Percentiles rank a stretch among this genome's conserved stretches.
Evolutionary conservation across 2,888 invertebrate species (phyloP).

Genomic region (Trissolcus japonicus): DNA sequence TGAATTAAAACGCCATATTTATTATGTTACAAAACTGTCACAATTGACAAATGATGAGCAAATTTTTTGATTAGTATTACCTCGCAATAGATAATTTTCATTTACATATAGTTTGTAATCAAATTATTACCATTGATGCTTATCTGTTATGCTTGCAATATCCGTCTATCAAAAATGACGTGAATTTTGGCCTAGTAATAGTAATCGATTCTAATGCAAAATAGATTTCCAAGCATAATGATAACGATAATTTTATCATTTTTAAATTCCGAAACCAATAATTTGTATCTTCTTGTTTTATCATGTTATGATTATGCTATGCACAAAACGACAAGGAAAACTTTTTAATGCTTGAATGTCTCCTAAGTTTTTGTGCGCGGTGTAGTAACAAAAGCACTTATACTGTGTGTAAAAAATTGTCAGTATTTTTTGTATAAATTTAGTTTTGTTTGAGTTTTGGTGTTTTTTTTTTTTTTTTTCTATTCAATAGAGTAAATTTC

Average conservation of each 20-base stretch:
- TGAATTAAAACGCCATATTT: too few species aligned
- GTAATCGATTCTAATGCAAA: background rate
- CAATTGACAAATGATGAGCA: slow-evolving; percentile 22
- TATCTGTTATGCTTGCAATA: slow-evolving; percentile 4
- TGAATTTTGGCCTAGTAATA: background rate
- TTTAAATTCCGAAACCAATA: background rate
- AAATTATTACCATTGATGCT: slow-evolving; percentile 6
- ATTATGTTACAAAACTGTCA: slow-evolving; percentile 9
- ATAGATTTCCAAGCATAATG: background rate
- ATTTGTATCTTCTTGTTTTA: background rate
- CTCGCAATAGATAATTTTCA: slow-evolving; percentile 29
- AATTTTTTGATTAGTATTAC: slow-evolving; percentile 24
- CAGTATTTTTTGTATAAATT: too few species aligned
- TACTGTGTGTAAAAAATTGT: too few species aligned
- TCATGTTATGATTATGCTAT: background rate
- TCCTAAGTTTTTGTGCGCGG: too few species aligned
- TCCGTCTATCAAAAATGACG: background rate
- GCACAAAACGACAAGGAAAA: background rate
- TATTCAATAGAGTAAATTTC: too few species aligned
- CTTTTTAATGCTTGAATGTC: background rate
- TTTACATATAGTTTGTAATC: slow-evolving; percentile 15
- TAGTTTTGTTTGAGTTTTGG: too few species aligned
- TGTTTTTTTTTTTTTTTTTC: too few species aligned
- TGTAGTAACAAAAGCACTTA: too few species aligned
- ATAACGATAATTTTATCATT: background rate